Evolutionary conservation across 2,797 vertebrate genomes (phyloP).

Genomic region (Bryconaethiops microstoma): DNA sequence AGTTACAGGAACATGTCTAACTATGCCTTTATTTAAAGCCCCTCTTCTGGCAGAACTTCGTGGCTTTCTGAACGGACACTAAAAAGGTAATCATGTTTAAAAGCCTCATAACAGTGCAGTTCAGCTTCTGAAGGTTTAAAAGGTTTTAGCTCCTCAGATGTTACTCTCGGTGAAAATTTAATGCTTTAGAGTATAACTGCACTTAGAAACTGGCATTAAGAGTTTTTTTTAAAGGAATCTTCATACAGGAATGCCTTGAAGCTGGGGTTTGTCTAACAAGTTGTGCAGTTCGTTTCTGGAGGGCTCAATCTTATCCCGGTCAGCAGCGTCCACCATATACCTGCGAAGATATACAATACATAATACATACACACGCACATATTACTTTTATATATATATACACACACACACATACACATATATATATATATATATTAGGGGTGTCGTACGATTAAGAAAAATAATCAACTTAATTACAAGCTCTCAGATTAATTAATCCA

Average conservation of each 20-base stretch:
- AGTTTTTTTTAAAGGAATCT: not conserved
- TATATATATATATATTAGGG: no score
- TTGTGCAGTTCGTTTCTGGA: slow-evolving; percentile 97
- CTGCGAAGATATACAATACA: slow-evolving; percentile 66
- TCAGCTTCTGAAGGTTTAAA: not conserved
- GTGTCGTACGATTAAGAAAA: no score
- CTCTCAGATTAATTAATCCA: no score
- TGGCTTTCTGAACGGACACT: not conserved
- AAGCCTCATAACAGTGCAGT: not conserved
- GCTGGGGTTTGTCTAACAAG: slow-evolving; percentile 97
- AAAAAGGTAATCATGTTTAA: not conserved
- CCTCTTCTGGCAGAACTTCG: not conserved
- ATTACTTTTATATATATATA: no score
- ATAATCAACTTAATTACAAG: no score
- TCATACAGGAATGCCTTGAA: slow-evolving; percentile 98
- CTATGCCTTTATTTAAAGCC: not conserved
- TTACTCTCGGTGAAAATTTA: not conserved
- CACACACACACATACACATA: no score
- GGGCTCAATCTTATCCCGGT: slow-evolving; percentile 96
- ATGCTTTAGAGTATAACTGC: not conserved
- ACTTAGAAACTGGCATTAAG: not conserved
- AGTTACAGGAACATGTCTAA: not conserved
- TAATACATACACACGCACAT: not conserved
- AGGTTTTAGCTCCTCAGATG: not conserved
- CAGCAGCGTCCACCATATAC: slow-evolving; percentile 98